These are phyloP conservation scores for Cheilosia urbana DNA, from an alignment of 2,888 invertebrate species.

Conservation along the genomic window DNA sequence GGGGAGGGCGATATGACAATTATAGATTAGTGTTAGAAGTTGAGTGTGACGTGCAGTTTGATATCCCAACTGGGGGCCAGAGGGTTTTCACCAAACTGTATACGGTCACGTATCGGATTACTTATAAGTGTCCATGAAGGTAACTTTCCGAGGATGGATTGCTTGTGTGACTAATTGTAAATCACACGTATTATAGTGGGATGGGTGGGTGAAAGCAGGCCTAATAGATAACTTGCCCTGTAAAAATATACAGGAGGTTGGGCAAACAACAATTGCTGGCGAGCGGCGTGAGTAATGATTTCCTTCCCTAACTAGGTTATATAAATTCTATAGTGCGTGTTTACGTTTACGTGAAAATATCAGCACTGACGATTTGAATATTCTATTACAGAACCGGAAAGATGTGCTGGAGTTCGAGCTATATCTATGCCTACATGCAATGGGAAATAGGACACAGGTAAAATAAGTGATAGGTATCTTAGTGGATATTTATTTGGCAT, in stretches of 20 bases:
- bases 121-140: not conserved
- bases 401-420: too few species aligned
- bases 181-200: not conserved
- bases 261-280: not conserved
- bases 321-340: too few species aligned
- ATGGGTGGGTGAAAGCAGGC: not conserved
- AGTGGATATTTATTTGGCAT: too few species aligned
- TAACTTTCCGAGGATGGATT: not conserved
- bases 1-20: not conserved
- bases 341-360: too few species aligned
- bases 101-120: slow-evolving; percentile 23
- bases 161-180: slow-evolving; percentile 2
- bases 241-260: not conserved
- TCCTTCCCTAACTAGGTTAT: not conserved
- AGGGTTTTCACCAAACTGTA: not conserved
- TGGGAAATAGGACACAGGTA: too few species aligned
- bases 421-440: too few species aligned
- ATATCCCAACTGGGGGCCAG: not conserved
- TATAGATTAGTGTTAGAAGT: slow-evolving; percentile 32
- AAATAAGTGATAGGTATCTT: too few species aligned
- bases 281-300: slow-evolving; percentile 1
- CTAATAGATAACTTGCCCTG: slow-evolving; percentile 1
- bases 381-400: too few species aligned
- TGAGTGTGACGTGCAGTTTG: slow-evolving; percentile 16
- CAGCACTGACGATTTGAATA: too few species aligned